Evolutionary conservation across 1,140 invertebrate species (phyloP), one percentile per base, ranked within the genome.

Genomic region (Sinella curviseta): DNA sequence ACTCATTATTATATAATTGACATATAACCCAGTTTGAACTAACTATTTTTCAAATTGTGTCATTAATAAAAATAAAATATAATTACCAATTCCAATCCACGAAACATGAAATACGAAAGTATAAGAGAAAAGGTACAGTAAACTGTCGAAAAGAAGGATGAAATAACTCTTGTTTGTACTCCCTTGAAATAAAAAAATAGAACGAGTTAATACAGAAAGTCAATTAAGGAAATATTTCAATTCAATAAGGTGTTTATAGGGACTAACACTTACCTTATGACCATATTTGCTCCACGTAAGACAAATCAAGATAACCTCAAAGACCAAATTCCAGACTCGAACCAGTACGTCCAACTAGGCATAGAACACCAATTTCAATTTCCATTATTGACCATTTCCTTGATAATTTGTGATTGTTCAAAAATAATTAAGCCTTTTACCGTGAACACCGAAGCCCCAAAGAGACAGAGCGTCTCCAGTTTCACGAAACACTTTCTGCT

Each of bases 51-150:
- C n/a, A n/a, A n/a, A n/a, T n/a, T n/a, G n/a, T n/a, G 26, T 14
- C 8, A 65, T 8, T 65, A 26, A 65, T 4, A n/a, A n/a, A 65
- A 65, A n/a, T 17, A 48, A 48, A 48, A 48, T 48, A 8, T 48
- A 20, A 48, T 48, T 65, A 65, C 57, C 57, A 12, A n/a, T 26
- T 65, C 57, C 24, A 65, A 26, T 4, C 57, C 57, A 65, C 57
- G 57, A n/a, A 65, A 65, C 57, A 65, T 65, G 26, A 65, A 65
- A 26, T 65, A 65, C 8, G 57, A 16, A 8, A 65, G 24, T 4
- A 65, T 65, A n/a, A 65, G 26, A n/a, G 57, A 65, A 65, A 65
- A 65, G 4, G 57, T 65, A 65, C 57, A 65, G 57, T 65, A 65
- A 26, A 65, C 57, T n/a, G 57, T 65, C 4, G 57, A 65, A n/a